Evolutionary conservation across 2,113 vertebrate genomes (phyloP).

Genomic region (Phrynosoma blainvillii): DNA sequence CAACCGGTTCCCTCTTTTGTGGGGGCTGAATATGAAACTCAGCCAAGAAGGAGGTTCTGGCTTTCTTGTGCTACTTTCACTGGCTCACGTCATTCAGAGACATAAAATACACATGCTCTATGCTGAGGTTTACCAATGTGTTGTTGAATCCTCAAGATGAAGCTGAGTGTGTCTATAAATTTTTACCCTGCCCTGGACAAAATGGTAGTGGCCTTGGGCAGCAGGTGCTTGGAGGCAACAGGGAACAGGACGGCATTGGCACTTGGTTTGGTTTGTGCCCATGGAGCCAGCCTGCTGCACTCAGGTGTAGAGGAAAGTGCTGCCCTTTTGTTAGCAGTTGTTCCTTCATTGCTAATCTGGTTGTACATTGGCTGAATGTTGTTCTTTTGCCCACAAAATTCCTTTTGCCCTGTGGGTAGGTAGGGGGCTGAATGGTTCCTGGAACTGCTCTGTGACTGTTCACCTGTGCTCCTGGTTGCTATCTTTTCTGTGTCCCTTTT

Average conservation of each 20-base stretch:
- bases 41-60: background rate
- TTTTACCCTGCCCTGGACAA: too few relatives aligned
- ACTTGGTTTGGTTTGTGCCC: too few relatives aligned
- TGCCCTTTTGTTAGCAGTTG: background rate
- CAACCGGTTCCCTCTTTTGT: background rate
- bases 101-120: accelerated
- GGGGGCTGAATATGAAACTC: background rate
- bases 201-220: background rate
- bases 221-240: background rate
- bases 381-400: too few relatives aligned
- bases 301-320: background rate
- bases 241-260: background rate
- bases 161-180: background rate
- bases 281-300: background rate
- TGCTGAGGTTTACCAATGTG: too few relatives aligned
- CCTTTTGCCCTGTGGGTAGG: too few relatives aligned
- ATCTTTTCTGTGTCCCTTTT: too few relatives aligned
- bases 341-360: too few relatives aligned
- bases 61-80: background rate
- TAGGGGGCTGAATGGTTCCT: too few relatives aligned
- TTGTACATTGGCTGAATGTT: too few relatives aligned
- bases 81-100: background rate
- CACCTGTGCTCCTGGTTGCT: too few relatives aligned
- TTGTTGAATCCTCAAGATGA: too few relatives aligned
- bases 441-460: too few relatives aligned